Conservation (phyloP, 2,797 vertebrate species). For the Aeoliscus strigatus region DNA sequence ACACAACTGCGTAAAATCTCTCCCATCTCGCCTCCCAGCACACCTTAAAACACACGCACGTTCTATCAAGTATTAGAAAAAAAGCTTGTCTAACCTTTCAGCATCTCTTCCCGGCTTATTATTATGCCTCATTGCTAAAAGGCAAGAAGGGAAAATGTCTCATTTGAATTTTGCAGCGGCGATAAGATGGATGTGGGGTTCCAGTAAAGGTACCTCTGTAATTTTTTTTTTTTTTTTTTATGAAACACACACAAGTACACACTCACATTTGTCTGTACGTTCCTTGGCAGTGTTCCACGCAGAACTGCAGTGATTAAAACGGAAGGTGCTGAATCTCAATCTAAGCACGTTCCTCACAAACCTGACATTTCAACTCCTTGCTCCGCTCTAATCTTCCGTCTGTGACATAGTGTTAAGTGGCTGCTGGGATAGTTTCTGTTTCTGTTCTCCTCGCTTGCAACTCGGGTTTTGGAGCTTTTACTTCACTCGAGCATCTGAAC, state of each 20-base stretch:
- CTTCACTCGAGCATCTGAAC: too few species aligned
- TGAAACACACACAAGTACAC: constrained; percentile 39
- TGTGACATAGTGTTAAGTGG: constrained; percentile 36
- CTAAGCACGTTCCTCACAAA: constrained; percentile 57
- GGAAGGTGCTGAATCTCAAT: constrained; percentile 53
- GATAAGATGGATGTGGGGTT: constrained; percentile 55
- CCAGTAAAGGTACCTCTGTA: constrained; percentile 43
- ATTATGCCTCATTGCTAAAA: constrained; percentile 67
- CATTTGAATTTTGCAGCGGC: constrained; percentile 67
- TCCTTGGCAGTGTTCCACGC: constrained; percentile 34
- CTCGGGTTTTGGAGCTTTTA: not conserved
- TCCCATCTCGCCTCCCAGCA: constrained; percentile 9
- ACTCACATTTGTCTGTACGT: constrained; percentile 25
- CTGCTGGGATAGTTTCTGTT: constrained; percentile 30
- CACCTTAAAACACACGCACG: constrained; percentile 32
- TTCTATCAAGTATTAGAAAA: constrained; percentile 20
- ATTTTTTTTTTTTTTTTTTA: too few species aligned
- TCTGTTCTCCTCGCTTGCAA: constrained; percentile 13
- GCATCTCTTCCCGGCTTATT: constrained; percentile 56
- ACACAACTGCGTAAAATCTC: constrained; percentile 34
- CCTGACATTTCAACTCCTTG: constrained; percentile 65
- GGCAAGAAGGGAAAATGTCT: constrained; percentile 71
- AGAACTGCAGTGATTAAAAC: constrained; percentile 52
- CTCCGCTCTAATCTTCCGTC: constrained; percentile 49
- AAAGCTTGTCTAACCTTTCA: constrained; percentile 61